These are phyloP conservation scores for Drosophila neonasuta DNA, from an alignment of 2,888 invertebrate genomes.

Conservation along the genomic window DNA sequence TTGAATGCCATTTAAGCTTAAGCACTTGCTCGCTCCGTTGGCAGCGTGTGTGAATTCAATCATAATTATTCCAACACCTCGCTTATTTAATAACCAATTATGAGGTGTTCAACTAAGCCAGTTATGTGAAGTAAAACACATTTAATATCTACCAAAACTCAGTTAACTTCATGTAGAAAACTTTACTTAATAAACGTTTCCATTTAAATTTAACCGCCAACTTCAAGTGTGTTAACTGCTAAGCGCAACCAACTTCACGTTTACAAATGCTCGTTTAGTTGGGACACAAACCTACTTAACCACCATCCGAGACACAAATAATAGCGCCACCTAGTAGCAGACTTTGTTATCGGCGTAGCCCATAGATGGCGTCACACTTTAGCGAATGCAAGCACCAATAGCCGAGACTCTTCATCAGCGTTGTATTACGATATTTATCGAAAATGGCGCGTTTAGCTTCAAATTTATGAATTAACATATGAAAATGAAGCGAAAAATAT, in stretches of 20 bases:
- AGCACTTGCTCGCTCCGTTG: too few relatives aligned
- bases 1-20: conserved; percentile 30
- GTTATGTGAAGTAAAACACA: background rate
- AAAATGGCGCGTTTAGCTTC: conserved; percentile 32
- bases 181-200: background rate
- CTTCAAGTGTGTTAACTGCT: background rate
- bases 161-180: too few relatives aligned
- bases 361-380: conserved; percentile 26
- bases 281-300: background rate
- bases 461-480: background rate
- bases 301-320: background rate
- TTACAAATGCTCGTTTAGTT: background rate
- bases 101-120: background rate
- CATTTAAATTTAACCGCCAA: conserved; percentile 5
- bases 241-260: conserved; percentile 34
- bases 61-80: conserved; percentile 13
- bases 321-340: fast-evolving
- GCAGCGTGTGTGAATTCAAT: conserved; percentile 24
- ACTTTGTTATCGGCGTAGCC: fast-evolving
- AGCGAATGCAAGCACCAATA: conserved; percentile 6
- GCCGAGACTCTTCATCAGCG: background rate
- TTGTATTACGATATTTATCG: conserved; percentile 12
- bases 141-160: background rate
- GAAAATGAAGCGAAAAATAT: background rate
- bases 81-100: background rate